Evolutionary conservation across 37 sponge, comb jelly and placozoan species (phyloP).

Genomic region (Aplysina aerophoba): DNA sequence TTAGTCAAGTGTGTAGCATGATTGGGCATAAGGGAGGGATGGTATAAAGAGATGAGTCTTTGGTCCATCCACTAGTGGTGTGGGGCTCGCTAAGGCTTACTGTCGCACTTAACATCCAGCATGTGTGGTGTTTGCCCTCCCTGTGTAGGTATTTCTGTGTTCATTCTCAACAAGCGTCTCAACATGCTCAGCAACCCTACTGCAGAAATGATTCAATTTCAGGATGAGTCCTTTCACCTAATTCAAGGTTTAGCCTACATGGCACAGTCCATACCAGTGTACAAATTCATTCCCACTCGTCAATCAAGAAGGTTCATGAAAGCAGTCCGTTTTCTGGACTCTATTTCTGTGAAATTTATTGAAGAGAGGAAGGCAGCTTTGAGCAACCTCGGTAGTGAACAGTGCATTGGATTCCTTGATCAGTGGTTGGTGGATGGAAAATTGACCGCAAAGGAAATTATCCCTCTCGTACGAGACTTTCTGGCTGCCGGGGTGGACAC

Average conservation of each 20-base stretch:
- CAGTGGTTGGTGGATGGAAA: background rate
- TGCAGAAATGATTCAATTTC: background rate
- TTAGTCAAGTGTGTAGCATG: no score
- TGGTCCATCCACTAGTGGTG: no score
- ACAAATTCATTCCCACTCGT: constrained; percentile 14
- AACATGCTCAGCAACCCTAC: background rate
- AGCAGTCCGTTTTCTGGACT: background rate
- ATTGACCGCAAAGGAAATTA: background rate
- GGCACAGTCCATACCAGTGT: background rate
- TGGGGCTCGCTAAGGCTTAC: no score
- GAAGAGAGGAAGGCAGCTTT: background rate
- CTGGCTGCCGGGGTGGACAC: constrained; percentile 9
- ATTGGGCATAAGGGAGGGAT: no score
- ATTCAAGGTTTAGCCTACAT: background rate
- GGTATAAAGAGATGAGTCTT: no score
- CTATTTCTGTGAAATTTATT: background rate
- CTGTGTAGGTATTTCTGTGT: background rate
- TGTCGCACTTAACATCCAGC: no score
- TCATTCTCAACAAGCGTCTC: constrained; percentile 7
- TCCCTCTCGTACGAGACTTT: constrained; percentile 8
- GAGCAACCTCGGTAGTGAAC: background rate
- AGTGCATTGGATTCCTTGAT: background rate
- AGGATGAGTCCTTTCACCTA: background rate
- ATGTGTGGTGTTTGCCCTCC: no score
- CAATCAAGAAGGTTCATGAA: background rate